phyloP scores from a whole-genome alignment of 2,888 invertebrate genomes.

The Dryocosmus kuriphilus region DNA sequence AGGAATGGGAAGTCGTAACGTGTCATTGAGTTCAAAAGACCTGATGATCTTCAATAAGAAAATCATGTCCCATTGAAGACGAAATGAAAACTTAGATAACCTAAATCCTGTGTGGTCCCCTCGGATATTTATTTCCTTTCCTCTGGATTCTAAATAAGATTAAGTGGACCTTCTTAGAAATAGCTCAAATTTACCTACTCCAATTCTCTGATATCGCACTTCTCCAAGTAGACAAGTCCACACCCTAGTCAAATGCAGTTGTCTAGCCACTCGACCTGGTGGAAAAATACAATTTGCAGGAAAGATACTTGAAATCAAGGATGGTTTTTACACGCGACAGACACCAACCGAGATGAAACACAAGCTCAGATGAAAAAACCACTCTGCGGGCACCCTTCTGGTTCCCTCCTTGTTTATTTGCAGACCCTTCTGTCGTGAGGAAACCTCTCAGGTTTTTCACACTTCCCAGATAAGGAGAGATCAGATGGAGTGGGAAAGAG shows the following conservation, averaged over 20 bases:
- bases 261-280: neutral
- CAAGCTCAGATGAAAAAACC: conserved; percentile 2
- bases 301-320: neutral
- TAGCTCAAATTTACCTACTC: neutral
- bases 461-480: neutral
- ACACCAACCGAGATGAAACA: neutral
- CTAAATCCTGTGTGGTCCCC: neutral
- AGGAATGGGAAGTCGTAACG: neutral
- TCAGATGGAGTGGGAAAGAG: neutral
- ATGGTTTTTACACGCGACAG: neutral
- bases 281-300: neutral
- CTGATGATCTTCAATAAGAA: neutral
- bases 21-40: neutral
- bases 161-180: neutral
- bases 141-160: neutral
- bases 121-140: neutral
- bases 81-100: neutral
- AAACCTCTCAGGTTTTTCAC: neutral
- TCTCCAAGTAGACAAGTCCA: neutral
- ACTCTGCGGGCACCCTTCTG: conserved; percentile 7
- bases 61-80: neutral
- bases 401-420: neutral
- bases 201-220: neutral
- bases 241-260: neutral
- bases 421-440: neutral